These are phyloP conservation scores for Dipodomys spectabilis DNA, from an alignment of 2,113 vertebrate genomes.

Conservation along the genomic window DNA sequence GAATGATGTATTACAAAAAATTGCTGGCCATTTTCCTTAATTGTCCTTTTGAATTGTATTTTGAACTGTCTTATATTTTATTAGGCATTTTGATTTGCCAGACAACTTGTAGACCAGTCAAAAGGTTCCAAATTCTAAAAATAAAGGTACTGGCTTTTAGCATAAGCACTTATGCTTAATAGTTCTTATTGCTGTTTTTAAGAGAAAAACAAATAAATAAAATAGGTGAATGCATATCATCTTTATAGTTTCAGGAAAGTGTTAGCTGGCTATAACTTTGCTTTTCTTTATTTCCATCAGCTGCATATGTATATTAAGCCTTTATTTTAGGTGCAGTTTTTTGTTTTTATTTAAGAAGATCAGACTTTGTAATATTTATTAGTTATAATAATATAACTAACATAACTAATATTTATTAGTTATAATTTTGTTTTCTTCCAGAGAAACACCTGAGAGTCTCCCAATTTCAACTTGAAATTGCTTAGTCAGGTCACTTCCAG, in stretches of 20 bases:
- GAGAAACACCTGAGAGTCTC: conserved; percentile 50
- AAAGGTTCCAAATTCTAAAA: conserved; percentile 53
- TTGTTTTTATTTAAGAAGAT: conserved; percentile 31
- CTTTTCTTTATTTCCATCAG: conserved; percentile 29
- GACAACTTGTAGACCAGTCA: conserved; percentile 11
- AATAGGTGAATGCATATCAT: not conserved
- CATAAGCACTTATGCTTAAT: not conserved
- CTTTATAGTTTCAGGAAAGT: not conserved
- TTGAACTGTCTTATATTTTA: conserved; percentile 38
- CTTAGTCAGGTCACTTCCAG: conserved; percentile 39
- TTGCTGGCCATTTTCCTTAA: conserved; percentile 45
- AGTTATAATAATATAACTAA: not conserved
- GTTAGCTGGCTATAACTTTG: not conserved
- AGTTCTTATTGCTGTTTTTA: conserved; percentile 52
- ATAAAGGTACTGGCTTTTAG: not conserved
- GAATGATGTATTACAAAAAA: not conserved
- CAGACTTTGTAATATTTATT: conserved; percentile 40
- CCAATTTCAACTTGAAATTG: conserved; percentile 64
- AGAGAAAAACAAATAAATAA: conserved; percentile 31
- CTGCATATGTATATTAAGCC: not conserved
- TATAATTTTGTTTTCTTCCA: conserved; percentile 36
- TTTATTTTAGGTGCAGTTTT: conserved; percentile 44
- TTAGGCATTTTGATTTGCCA: conserved; percentile 50
- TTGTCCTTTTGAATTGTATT: conserved; percentile 38
- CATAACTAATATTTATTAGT: conserved; percentile 37